Conservation (phyloP, 2,797 vertebrate genomes). For the Limnodromus scolopaceus region DNA sequence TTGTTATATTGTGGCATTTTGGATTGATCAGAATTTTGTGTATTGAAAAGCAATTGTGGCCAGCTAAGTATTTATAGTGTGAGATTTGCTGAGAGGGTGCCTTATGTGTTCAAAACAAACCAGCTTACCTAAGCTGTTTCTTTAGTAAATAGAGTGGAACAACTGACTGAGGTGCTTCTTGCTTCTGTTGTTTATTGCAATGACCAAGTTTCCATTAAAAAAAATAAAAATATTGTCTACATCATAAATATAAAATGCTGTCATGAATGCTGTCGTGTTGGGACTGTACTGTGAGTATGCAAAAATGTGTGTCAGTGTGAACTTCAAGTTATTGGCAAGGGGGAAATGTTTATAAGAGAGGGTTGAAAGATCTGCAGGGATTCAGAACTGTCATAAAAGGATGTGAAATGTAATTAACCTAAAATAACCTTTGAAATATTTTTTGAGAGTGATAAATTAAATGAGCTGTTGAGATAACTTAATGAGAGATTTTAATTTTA, state of each 20-base stretch:
- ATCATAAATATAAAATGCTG: not conserved
- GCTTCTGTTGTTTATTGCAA: not conserved
- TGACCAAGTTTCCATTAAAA: not conserved
- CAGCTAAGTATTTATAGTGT: not conserved
- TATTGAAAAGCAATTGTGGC: not conserved
- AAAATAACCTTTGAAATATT: slow-evolving; percentile 65
- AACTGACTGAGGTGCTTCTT: not conserved
- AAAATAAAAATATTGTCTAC: not conserved
- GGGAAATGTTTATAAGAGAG: not conserved
- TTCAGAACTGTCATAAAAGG: slow-evolving; percentile 49
- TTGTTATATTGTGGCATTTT: not conserved
- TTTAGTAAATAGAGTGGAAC: not conserved
- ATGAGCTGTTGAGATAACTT: slow-evolving; percentile 44
- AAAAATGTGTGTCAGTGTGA: not conserved
- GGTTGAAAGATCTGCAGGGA: not conserved
- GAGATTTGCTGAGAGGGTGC: not conserved
- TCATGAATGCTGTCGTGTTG: not conserved
- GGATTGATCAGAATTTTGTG: not conserved
- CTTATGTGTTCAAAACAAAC: not conserved
- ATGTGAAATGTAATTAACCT: slow-evolving; percentile 71
- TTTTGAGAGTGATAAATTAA: slow-evolving; percentile 47
- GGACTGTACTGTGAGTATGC: not conserved
- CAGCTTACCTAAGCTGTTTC: not conserved
- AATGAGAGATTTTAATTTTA: slow-evolving; percentile 49
- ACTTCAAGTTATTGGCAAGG: slow-evolving; percentile 17